Base-by-base conservation (phyloP, 1,140 invertebrate species). In the Nasonia longicornis region DNA sequence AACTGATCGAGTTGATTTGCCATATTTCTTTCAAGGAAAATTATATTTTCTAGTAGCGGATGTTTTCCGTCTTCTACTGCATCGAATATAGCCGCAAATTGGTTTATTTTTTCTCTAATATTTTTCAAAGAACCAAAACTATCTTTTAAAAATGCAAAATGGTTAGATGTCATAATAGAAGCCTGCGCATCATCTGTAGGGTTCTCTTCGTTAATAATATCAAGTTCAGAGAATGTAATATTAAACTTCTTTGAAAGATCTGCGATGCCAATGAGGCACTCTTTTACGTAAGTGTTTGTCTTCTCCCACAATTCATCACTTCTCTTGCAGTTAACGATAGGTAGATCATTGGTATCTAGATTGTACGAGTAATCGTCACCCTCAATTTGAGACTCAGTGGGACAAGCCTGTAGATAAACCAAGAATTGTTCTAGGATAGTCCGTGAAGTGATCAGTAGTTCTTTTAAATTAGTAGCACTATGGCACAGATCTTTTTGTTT, bases 371-470 rank as follows among this genome's bases (percentile, higher is more conserved):
- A 63, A 29, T 35, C 89, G 85, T 73, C 90, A 22, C 6, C 64
- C 22, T 89, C 84, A 72, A 91, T 89, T 58, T 89, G 84, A 38
- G 88, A 86, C 82, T 92, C 89, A 81, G 87, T 88, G 20, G 94
- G 94, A 84, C 92, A 93, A 48, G 93, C 91, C 85, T 94, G 90
- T 6, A 95, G 75, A 14, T 94, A 89, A 0, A 94, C 82, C 79
- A 91, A 84, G 48, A 94, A 91, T 84, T 95, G 94, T 76, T 93
- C 92, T 14, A 93, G 88, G 45, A 92, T 86, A 77, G 92, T 90
- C 79, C 90, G 87, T 42, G 91, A 86, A 35, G 91, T 89, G 4
- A 91, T 89, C 67, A 93, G 87, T 29, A 93, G 87, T 74, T 92
- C 88, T 26, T 89, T 91, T 0, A 94, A 87, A 20, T 88, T 86